Percentiles rank a stretch among this genome's conserved stretches.
Conservation (phyloP, 2,797 vertebrate genomes). For the Malacoraja senta region DNA sequence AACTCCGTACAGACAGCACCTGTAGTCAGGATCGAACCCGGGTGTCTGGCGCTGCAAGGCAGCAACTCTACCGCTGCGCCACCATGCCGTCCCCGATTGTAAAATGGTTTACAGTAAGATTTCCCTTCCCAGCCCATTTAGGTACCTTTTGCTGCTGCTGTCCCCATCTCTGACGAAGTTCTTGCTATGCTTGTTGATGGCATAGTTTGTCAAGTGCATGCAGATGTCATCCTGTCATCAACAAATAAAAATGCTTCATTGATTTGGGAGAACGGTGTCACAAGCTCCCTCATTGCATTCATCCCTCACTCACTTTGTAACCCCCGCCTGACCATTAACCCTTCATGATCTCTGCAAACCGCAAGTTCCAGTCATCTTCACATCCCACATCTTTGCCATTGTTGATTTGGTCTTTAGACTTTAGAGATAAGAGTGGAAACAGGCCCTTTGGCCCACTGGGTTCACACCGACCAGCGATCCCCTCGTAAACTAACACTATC, state of each 20-base stretch:
- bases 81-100: no score
- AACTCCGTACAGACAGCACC: no score
- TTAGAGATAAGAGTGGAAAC: no score
- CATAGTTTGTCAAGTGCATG: conserved; percentile 69
- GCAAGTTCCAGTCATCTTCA: neutral
- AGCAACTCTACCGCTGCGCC: no score
- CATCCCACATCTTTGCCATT: neutral
- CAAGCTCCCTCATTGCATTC: neutral
- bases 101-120: neutral
- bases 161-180: conserved; percentile 59
- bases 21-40: no score
- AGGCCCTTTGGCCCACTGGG: no score
- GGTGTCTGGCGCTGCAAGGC: no score
- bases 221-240: conserved; percentile 58
- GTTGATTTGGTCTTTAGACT: no score
- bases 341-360: neutral
- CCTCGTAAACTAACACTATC: no score
- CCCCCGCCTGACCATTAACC: neutral
- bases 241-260: conserved; percentile 8
- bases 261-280: neutral
- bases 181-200: conserved; percentile 63
- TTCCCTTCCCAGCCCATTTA: neutral
- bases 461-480: no score
- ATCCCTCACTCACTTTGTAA: neutral
- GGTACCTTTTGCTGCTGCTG: conserved; percentile 64